phyloP scores from a whole-genome alignment of 2,888 invertebrate species.

The Platynereis dumerilii region DNA sequence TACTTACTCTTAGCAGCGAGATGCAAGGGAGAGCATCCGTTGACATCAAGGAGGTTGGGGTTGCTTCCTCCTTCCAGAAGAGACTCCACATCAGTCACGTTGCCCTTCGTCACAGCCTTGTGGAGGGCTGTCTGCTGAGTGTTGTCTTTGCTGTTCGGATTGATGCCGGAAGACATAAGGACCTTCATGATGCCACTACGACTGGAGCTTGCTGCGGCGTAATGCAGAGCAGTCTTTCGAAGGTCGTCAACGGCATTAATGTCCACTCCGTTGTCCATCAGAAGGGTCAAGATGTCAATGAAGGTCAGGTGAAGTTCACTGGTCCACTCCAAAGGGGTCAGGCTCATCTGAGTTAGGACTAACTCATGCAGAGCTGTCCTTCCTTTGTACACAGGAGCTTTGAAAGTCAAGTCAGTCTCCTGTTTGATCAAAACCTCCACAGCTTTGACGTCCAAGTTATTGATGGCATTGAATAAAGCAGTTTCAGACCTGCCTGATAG shows the following conservation, averaged over 20 bases:
- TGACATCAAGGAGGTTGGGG: constrained; percentile 22
- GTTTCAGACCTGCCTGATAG: not conserved
- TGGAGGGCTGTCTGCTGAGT: constrained; percentile 24
- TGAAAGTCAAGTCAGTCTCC: constrained; percentile 14
- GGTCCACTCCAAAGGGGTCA: constrained; percentile 15
- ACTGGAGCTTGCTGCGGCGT: constrained; percentile 11
- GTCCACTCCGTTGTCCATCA: constrained; percentile 20
- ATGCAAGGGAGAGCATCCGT: constrained; percentile 23
- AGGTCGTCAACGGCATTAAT: constrained; percentile 18
- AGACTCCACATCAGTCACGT: constrained; percentile 17
- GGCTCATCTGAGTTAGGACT: constrained; percentile 10
- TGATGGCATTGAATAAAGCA: constrained; percentile 18
- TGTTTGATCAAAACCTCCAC: constrained; percentile 3
- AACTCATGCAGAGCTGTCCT: constrained; percentile 19
- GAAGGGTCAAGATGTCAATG: constrained; percentile 18
- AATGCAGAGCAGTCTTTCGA: constrained; percentile 18
- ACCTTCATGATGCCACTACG: constrained; percentile 38
- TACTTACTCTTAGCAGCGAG: constrained; percentile 24
- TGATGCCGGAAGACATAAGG: constrained; percentile 20
- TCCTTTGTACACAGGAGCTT: constrained; percentile 2
- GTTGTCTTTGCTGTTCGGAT: constrained; percentile 13
- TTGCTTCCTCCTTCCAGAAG: constrained; percentile 27
- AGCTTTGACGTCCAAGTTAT: constrained; percentile 16
- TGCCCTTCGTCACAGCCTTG: constrained; percentile 17
- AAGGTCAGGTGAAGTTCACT: constrained; percentile 12